Percentiles rank a stretch among this genome's conserved stretches.
These are phyloP conservation scores for Copidosoma floridanum DNA, from an alignment of 1,140 invertebrate species.

Conservation along the genomic window DNA sequence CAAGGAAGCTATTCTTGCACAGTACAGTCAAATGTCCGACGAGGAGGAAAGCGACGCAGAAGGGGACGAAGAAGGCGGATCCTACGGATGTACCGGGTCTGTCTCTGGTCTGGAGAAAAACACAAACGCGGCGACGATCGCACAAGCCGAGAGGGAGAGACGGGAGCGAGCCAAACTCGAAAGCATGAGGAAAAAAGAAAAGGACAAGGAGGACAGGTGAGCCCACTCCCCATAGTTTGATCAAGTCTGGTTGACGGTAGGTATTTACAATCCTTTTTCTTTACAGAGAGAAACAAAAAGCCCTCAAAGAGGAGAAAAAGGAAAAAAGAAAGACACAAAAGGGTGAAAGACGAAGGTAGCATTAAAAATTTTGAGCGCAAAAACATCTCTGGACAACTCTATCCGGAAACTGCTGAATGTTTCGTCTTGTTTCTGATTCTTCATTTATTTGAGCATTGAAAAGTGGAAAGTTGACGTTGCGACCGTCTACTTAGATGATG, in stretches of 20 bases:
- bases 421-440: too few species aligned
- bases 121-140: slow-evolving; percentile 73
- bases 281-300: slow-evolving; percentile 80
- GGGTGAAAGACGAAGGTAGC: slow-evolving; percentile 80
- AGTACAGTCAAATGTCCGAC: slow-evolving; percentile 77
- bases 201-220: slow-evolving; percentile 83
- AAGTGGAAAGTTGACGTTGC: too few species aligned
- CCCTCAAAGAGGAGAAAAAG: slow-evolving; percentile 80
- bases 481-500: too few species aligned
- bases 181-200: slow-evolving; percentile 80
- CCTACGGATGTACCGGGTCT: slow-evolving; percentile 48
- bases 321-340: slow-evolving; percentile 86
- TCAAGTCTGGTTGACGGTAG: too few species aligned
- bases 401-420: too few species aligned
- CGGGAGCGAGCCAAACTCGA: slow-evolving; percentile 75
- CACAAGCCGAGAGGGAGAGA: slow-evolving; percentile 72
- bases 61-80: slow-evolving; percentile 54
- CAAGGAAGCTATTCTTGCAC: slow-evolving; percentile 76
- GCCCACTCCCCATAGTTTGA: background rate
- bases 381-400: too few species aligned
- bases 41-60: slow-evolving; percentile 61
- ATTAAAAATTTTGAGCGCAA: too few species aligned
- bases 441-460: too few species aligned
- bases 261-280: too few species aligned
- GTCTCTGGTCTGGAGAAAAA: slow-evolving; percentile 67